These are phyloP conservation scores for Heliconius aoede DNA, from an alignment of 2,888 invertebrate species.

Conservation along the genomic window DNA sequence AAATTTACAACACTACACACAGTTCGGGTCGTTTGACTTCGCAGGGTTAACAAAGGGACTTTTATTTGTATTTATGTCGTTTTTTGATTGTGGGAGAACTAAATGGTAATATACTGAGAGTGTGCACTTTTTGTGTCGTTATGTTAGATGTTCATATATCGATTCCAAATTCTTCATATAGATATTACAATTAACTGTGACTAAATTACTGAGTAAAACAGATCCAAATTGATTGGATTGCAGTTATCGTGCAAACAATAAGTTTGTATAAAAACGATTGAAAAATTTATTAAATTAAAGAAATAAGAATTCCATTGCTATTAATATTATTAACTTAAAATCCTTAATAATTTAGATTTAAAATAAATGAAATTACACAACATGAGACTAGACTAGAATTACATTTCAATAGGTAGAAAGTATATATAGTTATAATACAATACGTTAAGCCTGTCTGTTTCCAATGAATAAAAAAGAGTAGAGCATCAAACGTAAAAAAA, in stretches of 20 bases:
- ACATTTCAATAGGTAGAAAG: too few species aligned
- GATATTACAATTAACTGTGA: neutral
- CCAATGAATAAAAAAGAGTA: neutral
- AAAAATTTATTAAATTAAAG: too few species aligned
- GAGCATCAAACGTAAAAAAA: neutral
- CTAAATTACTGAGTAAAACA: neutral
- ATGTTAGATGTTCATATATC: neutral
- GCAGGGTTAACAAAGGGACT: slow-evolving; percentile 66
- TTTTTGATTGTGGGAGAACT: slow-evolving; percentile 19
- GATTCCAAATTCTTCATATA: neutral
- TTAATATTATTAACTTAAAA: too few species aligned
- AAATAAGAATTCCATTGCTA: too few species aligned
- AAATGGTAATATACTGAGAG: slow-evolving; percentile 33
- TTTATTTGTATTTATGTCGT: slow-evolving; percentile 19
- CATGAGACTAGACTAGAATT: too few species aligned
- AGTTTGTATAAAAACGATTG: too few species aligned
- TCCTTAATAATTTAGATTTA: too few species aligned
- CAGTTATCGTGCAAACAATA: too few species aligned
- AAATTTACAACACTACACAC: slow-evolving; percentile 67
- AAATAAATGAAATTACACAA: too few species aligned
- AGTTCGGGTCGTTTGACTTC: slow-evolving; percentile 67
- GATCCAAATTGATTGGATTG: neutral
- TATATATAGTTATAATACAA: too few species aligned
- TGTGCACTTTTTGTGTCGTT: neutral
- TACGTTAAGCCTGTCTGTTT: too few species aligned